Conservation (phyloP, 2,797 vertebrate species). For the Sebastes hubbsi region DNA sequence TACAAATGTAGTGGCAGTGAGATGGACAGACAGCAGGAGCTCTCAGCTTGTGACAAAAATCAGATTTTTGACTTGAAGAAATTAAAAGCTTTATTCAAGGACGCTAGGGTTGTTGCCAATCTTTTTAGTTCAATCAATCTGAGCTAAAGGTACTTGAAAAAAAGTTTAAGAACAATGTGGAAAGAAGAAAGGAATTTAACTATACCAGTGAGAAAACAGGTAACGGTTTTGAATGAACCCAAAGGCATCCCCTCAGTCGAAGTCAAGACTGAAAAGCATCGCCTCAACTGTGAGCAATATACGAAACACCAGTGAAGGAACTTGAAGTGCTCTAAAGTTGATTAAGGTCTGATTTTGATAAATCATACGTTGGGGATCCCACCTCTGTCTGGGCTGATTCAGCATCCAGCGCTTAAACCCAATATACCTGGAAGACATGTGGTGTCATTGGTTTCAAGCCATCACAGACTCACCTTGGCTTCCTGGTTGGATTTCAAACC, state of each 20-base stretch:
- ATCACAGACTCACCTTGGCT: slow-evolving; percentile 35
- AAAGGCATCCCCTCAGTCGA: background rate
- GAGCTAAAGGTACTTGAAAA: background rate
- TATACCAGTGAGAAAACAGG: background rate
- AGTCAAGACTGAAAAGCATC: background rate
- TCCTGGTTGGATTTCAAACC: slow-evolving; percentile 68
- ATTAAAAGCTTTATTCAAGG: background rate
- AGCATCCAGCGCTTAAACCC: slow-evolving; percentile 34
- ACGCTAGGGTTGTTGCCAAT: background rate
- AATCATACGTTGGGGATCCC: slow-evolving; percentile 9
- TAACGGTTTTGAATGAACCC: background rate
- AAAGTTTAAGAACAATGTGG: background rate
- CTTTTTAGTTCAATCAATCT: background rate
- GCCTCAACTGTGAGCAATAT: slow-evolving; percentile 2
- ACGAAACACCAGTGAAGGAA: background rate
- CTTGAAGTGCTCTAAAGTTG: slow-evolving; percentile 1
- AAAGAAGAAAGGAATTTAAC: background rate
- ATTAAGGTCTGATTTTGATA: slow-evolving; percentile 44
- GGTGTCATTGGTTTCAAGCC: slow-evolving; percentile 48
- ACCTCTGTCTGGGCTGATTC: slow-evolving; percentile 47
- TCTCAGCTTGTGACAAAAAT: background rate
- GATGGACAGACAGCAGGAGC: background rate
- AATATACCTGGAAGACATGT: slow-evolving; percentile 28
- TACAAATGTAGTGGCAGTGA: no score
- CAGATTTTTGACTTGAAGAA: rapidly evolving